Evolutionary conservation across 2,888 invertebrate genomes (phyloP).

Genomic region (Hirtodrosophila cameraria): DNA sequence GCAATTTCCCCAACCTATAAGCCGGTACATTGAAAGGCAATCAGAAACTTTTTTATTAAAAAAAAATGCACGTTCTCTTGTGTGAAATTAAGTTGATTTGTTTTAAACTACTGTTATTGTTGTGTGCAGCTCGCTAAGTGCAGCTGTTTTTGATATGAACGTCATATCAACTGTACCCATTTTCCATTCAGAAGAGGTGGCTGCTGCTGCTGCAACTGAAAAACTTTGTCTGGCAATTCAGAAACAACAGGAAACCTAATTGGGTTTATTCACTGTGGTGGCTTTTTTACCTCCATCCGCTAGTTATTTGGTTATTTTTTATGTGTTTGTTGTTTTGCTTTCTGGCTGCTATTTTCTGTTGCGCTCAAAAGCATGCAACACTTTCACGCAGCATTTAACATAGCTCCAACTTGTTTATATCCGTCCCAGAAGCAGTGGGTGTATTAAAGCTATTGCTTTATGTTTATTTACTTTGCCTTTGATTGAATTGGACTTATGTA

Average conservation of each 20-base stretch:
- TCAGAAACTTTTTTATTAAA: too few species aligned
- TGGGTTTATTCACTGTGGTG: slow-evolving; percentile 35
- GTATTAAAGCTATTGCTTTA: too few species aligned
- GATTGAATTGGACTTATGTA: too few species aligned
- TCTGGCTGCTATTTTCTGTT: slow-evolving; percentile 20
- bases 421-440: background rate
- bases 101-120: slow-evolving; percentile 1
- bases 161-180: too few species aligned
- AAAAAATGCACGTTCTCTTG: too few species aligned
- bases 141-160: slow-evolving; percentile 24
- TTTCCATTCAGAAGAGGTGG: background rate
- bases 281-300: slow-evolving; percentile 3
- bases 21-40: too few species aligned
- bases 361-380: slow-evolving; percentile 27
- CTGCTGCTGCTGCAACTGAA: slow-evolving; percentile 3
- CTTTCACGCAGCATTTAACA: slow-evolving; percentile 17
- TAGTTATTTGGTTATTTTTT: slow-evolving; percentile 1
- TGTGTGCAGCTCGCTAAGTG: slow-evolving; percentile 17
- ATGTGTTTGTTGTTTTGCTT: slow-evolving; percentile 14
- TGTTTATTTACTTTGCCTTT: too few species aligned
- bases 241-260: slow-evolving; percentile 44
- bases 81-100: slow-evolving; percentile 6
- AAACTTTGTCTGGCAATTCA: slow-evolving; percentile 46
- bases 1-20: too few species aligned
- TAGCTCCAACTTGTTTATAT: slow-evolving; percentile 1